Base-by-base conservation (phyloP, 1,140 invertebrate species). In the Ceratosolen solmsi region DNA sequence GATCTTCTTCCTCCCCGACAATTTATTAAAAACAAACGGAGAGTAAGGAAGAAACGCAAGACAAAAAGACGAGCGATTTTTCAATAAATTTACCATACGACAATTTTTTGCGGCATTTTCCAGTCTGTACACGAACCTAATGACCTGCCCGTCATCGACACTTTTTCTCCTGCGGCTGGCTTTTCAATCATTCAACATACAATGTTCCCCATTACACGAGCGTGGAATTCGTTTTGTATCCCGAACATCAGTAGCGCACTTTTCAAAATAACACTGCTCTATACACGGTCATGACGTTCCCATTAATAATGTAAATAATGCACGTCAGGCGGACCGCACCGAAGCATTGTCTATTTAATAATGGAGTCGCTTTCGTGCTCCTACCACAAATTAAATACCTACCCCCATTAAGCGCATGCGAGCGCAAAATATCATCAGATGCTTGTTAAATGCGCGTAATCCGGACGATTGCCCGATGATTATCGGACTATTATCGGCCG, bases 11-110 rank as follows among this genome's bases (percentile, higher is more conserved):
- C n/a, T 9, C 33, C 9, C 11, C 46, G 38, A 71, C 46, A 71
- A 22, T 71, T 41, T 71, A 68, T 46, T 71, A 71, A 46, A 25
- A 68, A 22, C n/a, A n/a, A n/a, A n/a, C n/a, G n/a, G n/a, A n/a
- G n/a, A n/a, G n/a, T n/a, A n/a, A n/a, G n/a, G n/a, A n/a, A n/a
- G n/a, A n/a, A n/a, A n/a, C n/a, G n/a, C n/a, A n/a, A n/a, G n/a
- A n/a, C n/a, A n/a, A n/a, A n/a, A n/a, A n/a, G n/a, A n/a, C n/a
- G n/a, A 68, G n/a, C 1, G 38, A 41, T 0, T 46, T 41, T 46
- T 0, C 0, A 25, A 71, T 46, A 46, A 63, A 76, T 76, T 76
- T 76, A 60, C 38, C 56, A 75, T 27, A 36, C 38, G 46, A 41
- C 38, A 74, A 4, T 38, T 1, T 36, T 17, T 0, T 22, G n/a